phyloP scores from a whole-genome alignment of 2,113 vertebrate genomes.

The Circaetus cinerascens region DNA sequence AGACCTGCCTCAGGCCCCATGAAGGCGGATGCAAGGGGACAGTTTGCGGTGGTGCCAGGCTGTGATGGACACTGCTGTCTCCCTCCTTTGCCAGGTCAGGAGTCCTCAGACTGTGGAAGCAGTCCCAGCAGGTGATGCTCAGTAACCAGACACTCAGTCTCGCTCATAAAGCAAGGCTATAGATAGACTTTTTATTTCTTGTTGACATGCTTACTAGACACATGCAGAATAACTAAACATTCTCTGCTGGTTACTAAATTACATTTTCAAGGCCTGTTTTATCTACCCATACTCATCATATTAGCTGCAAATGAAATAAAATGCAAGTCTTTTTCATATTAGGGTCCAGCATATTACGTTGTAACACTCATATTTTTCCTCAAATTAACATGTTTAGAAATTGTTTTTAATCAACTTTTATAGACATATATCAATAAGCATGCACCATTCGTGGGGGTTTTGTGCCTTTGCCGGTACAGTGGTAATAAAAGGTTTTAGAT shows the following conservation, averaged over 20 bases:
- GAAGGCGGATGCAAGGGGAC: neutral
- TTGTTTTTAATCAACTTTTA: neutral
- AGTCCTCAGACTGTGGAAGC: neutral
- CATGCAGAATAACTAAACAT: neutral
- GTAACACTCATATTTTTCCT: neutral
- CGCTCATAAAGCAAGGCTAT: neutral
- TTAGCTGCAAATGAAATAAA: neutral
- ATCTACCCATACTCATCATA: neutral
- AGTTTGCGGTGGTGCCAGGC: neutral
- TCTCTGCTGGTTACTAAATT: neutral
- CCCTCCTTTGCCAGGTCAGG: neutral
- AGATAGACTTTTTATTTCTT: neutral
- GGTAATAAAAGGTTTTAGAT: neutral
- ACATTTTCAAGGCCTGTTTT: neutral
- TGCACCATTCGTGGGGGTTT: neutral
- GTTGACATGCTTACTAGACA: neutral
- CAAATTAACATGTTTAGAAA: neutral
- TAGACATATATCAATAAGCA: neutral
- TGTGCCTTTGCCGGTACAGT: neutral
- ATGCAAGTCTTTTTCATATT: neutral
- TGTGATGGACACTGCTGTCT: neutral
- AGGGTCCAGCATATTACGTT: neutral
- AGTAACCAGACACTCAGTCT: neutral
- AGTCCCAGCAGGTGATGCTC: neutral
- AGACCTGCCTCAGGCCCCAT: neutral